These are phyloP conservation scores for Darevskia nairensis DNA, from an alignment of 2,797 vertebrate genomes.

Conservation along the genomic window DNA sequence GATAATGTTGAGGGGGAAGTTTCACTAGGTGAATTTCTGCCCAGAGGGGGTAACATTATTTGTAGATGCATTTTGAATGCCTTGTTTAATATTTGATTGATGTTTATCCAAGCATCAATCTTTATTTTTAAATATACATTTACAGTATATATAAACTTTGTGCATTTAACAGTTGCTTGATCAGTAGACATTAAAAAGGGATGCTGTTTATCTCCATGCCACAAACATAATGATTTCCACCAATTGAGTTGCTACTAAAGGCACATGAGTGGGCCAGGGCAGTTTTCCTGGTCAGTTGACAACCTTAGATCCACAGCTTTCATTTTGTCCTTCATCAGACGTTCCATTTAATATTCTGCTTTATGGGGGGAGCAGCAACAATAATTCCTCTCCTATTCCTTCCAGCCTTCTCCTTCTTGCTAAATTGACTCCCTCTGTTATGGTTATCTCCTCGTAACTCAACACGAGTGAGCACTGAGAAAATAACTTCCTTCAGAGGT, in stretches of 20 bases:
- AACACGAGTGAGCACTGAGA: conserved; percentile 49
- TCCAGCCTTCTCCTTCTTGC: conserved; percentile 25
- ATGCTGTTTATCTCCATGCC: not conserved
- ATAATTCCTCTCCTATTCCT: conserved; percentile 34
- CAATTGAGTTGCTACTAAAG: not conserved
- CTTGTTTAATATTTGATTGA: not conserved
- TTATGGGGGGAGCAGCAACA: not conserved
- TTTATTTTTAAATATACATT: not conserved
- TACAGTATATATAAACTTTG: not conserved
- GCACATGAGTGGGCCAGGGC: not conserved
- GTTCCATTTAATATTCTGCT: not conserved
- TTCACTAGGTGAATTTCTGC: not conserved
- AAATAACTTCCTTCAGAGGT: conserved; percentile 51
- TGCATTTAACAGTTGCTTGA: too few relatives aligned
- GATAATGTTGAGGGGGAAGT: not conserved
- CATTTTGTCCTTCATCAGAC: accelerated
- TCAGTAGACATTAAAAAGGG: not conserved
- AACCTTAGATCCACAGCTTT: not conserved
- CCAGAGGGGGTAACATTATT: not conserved
- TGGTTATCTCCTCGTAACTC: conserved; percentile 56
- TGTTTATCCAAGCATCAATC: too few relatives aligned
- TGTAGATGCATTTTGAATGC: not conserved
- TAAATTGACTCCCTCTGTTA: conserved; percentile 17
- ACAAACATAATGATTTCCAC: not conserved
- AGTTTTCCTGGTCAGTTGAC: not conserved